phyloP scores from a whole-genome alignment of 1,140 invertebrate species.

The Macrocentrus cingulum region DNA sequence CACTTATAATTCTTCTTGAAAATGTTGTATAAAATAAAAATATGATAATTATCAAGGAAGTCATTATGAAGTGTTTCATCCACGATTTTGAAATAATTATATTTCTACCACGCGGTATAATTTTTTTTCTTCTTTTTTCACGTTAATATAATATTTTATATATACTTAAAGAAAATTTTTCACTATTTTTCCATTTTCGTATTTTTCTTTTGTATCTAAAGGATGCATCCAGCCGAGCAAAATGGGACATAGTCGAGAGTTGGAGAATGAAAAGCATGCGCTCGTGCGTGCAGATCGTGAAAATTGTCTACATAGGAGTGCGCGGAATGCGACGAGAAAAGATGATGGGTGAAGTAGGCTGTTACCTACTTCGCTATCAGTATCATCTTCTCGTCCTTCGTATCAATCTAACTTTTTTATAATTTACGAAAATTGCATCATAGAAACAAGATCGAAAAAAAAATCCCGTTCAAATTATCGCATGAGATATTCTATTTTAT shows the following conservation, averaged over 20 bases:
- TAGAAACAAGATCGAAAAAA: too few species aligned
- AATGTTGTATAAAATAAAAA: neutral
- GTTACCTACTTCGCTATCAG: constrained; percentile 22
- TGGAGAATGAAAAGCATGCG: constrained; percentile 12
- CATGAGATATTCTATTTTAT: too few species aligned
- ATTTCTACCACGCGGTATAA: too few species aligned
- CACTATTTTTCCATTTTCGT: too few species aligned
- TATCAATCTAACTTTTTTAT: neutral
- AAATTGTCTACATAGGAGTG: constrained; percentile 11
- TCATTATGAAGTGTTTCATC: too few species aligned
- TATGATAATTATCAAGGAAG: too few species aligned
- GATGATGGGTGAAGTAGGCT: constrained; percentile 14
- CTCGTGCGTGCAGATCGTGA: constrained; percentile 19
- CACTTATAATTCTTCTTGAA: constrained; percentile 5
- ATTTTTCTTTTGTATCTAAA: constrained; percentile 1
- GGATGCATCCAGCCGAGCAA: constrained; percentile 14
- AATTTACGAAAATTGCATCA: neutral
- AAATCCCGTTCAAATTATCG: too few species aligned
- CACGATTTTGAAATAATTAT: too few species aligned
- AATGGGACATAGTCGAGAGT: constrained; percentile 19
- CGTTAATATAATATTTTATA: too few species aligned
- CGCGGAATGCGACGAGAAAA: neutral
- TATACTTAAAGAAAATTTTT: too few species aligned
- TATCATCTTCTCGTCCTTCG: constrained; percentile 10
- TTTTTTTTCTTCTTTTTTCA: too few species aligned